These are phyloP conservation scores for Sparus aurata DNA, from an alignment of 2,797 vertebrate species.

Conservation along the genomic window DNA sequence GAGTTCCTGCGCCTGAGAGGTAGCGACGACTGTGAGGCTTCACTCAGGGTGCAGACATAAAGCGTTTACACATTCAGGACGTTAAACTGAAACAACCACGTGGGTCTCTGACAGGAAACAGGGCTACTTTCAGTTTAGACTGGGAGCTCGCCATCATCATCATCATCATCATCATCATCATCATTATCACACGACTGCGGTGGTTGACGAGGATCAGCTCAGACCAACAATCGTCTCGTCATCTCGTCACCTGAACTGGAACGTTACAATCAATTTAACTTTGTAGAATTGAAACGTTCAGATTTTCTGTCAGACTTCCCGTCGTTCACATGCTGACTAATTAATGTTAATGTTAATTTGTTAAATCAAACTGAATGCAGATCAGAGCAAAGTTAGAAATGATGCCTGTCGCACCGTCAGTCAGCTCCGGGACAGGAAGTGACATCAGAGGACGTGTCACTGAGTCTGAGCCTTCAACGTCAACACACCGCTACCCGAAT, in stretches of 20 bases:
- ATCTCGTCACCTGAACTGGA: constrained; percentile 31
- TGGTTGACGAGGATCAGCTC: constrained; percentile 35
- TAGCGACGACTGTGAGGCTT: background rate
- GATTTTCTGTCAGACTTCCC: background rate
- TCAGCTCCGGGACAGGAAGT: constrained; percentile 49
- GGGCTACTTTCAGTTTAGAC: constrained; percentile 26
- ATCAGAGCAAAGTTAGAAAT: background rate
- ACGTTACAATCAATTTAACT: no score
- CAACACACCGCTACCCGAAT: constrained; percentile 66
- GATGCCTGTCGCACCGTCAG: background rate
- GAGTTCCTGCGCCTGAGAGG: constrained; percentile 26
- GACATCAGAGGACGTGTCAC: constrained; percentile 54
- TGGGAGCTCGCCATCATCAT: background rate
- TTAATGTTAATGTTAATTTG: background rate
- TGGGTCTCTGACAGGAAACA: constrained; percentile 41
- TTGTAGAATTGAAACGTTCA: no score
- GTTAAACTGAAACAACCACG: background rate
- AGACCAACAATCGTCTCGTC: constrained; percentile 30
- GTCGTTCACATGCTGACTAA: background rate
- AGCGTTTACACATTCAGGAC: background rate
- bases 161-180: constrained; percentile 18
- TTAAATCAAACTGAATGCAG: background rate
- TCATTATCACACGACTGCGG: constrained; percentile 28
- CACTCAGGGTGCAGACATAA: background rate
- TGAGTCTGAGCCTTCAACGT: constrained; percentile 43